Evolutionary conservation across 1,140 invertebrate species (phyloP).

Genomic region (Macrocentrus cingulum): DNA sequence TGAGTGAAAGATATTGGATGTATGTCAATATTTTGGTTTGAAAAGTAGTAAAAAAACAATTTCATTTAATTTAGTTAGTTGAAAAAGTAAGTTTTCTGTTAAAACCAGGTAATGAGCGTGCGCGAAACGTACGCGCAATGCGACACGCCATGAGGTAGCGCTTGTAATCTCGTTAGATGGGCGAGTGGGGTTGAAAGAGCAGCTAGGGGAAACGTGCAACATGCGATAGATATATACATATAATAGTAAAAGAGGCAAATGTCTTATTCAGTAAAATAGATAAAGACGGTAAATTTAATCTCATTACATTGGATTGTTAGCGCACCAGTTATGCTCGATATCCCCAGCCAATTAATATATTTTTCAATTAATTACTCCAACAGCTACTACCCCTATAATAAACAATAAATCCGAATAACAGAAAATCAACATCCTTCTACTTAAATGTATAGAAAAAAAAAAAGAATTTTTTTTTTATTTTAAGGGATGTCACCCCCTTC

Average conservation of each 20-base stretch:
- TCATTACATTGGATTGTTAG: constrained; percentile 15
- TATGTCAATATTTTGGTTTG: not conserved
- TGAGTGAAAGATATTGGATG: too few species aligned
- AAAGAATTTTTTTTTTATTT: too few species aligned
- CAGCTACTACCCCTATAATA: too few species aligned
- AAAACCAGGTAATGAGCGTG: constrained; percentile 34
- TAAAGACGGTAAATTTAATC: constrained; percentile 17
- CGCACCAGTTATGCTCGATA: too few species aligned
- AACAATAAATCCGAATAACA: too few species aligned
- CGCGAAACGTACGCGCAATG: constrained; percentile 47
- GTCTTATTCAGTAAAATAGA: constrained; percentile 2
- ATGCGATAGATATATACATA: not conserved
- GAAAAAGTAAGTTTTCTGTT: not conserved
- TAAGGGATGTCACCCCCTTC: too few species aligned
- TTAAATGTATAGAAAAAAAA: too few species aligned
- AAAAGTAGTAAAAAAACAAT: too few species aligned
- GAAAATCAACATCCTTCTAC: too few species aligned
- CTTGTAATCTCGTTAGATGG: constrained; percentile 36
- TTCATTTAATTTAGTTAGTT: constrained; percentile 1
- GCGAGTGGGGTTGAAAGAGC: constrained; percentile 5
- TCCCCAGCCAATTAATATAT: too few species aligned
- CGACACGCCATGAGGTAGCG: constrained; percentile 43
- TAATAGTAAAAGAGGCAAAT: not conserved
- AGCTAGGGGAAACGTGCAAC: not conserved
- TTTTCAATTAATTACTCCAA: too few species aligned